Evolutionary conservation across 2,888 invertebrate species (phyloP).

Genomic region (Drosophila acutilabella): DNA sequence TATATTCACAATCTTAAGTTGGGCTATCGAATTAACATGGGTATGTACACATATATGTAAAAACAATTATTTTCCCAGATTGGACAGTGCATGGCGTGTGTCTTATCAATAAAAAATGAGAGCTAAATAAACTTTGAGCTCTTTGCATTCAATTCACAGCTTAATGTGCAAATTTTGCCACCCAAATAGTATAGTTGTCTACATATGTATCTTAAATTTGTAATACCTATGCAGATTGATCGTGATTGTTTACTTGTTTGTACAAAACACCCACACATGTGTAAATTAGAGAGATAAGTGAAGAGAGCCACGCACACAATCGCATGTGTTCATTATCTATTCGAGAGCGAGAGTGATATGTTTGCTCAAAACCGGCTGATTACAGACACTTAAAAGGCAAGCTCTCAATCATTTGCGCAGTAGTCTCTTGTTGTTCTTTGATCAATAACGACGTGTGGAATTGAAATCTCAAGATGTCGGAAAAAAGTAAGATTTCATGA

Average conservation of each 20-base stretch:
- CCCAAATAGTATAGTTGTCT: neutral
- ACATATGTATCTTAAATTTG: neutral
- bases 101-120: too few relatives aligned
- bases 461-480: constrained; percentile 45
- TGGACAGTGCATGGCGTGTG: too few relatives aligned
- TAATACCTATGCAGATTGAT: neutral
- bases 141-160: too few relatives aligned
- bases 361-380: constrained; percentile 51
- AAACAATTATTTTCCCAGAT: too few relatives aligned
- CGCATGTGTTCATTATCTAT: neutral
- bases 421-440: constrained; percentile 45
- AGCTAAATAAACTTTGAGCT: too few relatives aligned
- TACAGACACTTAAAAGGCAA: constrained; percentile 12
- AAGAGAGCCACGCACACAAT: neutral
- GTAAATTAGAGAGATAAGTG: neutral
- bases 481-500: constrained; percentile 43
- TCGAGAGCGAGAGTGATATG: neutral
- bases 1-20: too few relatives aligned
- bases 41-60: too few relatives aligned
- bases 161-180: too few relatives aligned
- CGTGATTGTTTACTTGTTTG: neutral
- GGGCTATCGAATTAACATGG: too few relatives aligned
- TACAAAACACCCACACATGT: neutral
- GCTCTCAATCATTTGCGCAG: constrained; percentile 7
- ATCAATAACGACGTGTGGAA: constrained; percentile 38